These are phyloP conservation scores for Spinibarbus caldwelli DNA, from an alignment of 2,797 vertebrate genomes.

Conservation along the genomic window DNA sequence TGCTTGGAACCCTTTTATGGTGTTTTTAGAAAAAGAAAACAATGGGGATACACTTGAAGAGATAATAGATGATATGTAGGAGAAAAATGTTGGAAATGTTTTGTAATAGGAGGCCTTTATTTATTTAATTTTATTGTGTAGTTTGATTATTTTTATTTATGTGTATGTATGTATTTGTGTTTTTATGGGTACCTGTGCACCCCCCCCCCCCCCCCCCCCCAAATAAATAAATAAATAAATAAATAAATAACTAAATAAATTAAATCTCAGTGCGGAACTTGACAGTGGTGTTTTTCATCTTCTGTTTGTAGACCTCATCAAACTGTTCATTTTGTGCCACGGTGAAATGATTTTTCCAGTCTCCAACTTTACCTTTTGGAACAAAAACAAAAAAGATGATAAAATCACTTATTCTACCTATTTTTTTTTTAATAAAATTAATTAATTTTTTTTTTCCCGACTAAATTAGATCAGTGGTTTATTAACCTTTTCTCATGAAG, in stretches of 20 bases:
- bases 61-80: background rate
- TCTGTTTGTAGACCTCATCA: slow-evolving; percentile 54
- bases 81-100: background rate
- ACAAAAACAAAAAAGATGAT: slow-evolving; percentile 17
- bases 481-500: slow-evolving; percentile 90
- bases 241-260: too few relatives aligned
- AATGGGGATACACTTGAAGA: too few relatives aligned
- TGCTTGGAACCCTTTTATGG: too few relatives aligned
- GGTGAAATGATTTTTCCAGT: slow-evolving; percentile 76
- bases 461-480: background rate
- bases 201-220: too few relatives aligned
- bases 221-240: too few relatives aligned
- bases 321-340: slow-evolving; percentile 58
- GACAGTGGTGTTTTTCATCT: slow-evolving; percentile 43
- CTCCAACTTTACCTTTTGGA: slow-evolving; percentile 72
- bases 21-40: background rate
- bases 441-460: too few relatives aligned
- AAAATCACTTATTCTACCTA: background rate
- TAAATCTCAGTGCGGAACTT: slow-evolving; percentile 21
- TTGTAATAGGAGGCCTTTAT: too few relatives aligned
- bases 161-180: too few relatives aligned
- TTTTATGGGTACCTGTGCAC: too few relatives aligned
- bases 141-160: too few relatives aligned
- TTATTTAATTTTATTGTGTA: too few relatives aligned
- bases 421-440: too few relatives aligned